Conservation (phyloP, 2,797 vertebrate genomes). For the Furcifer pardalis region DNA sequence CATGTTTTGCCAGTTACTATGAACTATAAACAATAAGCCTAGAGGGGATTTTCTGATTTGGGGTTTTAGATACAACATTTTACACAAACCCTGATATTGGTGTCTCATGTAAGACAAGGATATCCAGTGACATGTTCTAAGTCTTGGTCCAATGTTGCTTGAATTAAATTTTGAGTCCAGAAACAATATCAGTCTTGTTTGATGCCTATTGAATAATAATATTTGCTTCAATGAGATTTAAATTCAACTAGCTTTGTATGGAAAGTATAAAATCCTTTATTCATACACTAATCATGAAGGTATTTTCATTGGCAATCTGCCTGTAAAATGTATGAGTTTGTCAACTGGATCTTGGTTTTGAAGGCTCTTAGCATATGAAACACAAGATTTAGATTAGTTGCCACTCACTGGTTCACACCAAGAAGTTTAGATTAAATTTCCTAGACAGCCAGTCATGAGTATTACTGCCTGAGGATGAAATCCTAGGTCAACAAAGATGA, state of each 20-base stretch:
- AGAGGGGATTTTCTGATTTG: background rate
- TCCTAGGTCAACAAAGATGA: no score
- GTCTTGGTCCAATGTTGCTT: background rate
- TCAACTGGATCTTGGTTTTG: background rate
- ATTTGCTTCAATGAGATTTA: conserved; percentile 14
- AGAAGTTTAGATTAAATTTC: no score
- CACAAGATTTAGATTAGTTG: background rate
- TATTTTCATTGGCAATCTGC: background rate
- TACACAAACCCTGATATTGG: no score
- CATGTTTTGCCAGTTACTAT: background rate
- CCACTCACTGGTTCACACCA: no score
- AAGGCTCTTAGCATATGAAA: background rate
- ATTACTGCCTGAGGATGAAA: no score
- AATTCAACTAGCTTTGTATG: background rate
- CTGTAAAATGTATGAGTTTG: background rate
- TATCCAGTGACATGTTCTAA: background rate
- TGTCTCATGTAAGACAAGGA: background rate
- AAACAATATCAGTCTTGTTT: background rate
- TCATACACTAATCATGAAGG: background rate
- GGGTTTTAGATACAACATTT: no score
- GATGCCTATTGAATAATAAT: background rate
- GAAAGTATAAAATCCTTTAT: background rate
- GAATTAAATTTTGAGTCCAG: background rate
- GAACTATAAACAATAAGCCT: background rate
- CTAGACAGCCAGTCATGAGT: no score